A percentile compares a stretch with the other conserved stretches of the same genome.
Conservation (phyloP, 2,113 vertebrate genomes). For the Galbula dea region DNA sequence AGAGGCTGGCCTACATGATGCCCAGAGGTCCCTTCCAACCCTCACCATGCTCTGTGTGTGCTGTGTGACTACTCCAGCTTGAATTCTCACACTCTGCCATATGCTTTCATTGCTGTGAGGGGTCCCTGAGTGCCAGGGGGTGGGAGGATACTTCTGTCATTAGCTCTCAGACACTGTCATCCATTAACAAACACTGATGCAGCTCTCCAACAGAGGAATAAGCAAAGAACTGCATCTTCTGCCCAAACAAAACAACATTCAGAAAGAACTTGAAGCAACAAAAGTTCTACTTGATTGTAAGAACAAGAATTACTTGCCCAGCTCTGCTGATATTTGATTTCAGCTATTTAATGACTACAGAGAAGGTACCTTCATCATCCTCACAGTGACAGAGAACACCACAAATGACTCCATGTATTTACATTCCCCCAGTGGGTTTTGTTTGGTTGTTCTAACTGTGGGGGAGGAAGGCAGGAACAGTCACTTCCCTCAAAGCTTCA, state of each 20-base stretch:
- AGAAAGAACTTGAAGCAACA: background rate
- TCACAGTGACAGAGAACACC: background rate
- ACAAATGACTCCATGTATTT: background rate
- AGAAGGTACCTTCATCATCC: background rate
- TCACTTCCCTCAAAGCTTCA: background rate
- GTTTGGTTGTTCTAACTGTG: background rate
- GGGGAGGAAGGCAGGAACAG: background rate
- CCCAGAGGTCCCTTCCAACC: no score
- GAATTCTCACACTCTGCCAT: background rate
- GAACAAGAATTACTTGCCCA: background rate
- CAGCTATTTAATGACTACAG: background rate
- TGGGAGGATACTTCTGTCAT: background rate
- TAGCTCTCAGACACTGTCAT: background rate
- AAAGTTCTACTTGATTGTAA: background rate
- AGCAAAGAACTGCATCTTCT: background rate
- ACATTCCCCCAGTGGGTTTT: background rate
- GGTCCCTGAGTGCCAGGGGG: background rate
- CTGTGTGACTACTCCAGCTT: no score
- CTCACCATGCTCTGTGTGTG: no score
- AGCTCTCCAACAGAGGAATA: background rate
- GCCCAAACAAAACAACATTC: background rate
- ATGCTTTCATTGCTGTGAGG: rapidly evolving
- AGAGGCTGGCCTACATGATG: no score
- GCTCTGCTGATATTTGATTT: background rate
- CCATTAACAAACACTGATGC: background rate